Percentiles rank a stretch among this genome's conserved stretches.
phyloP scores from a whole-genome alignment of 2,113 vertebrate genomes.

The Cairina moschata region DNA sequence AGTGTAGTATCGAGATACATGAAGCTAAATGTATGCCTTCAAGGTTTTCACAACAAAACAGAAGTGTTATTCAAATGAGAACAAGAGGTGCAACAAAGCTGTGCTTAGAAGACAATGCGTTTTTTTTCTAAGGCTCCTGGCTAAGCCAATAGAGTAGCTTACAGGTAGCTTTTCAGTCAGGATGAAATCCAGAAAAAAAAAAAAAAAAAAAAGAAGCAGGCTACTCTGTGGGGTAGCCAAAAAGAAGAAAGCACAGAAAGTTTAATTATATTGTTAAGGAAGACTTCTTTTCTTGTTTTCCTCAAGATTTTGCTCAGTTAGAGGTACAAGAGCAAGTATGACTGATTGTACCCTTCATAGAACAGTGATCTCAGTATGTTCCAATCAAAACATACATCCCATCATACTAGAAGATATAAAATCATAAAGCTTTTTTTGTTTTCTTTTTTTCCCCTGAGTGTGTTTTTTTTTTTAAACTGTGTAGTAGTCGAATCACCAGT shows the following conservation, averaged over 20 bases:
- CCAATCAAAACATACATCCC: neutral
- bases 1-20: neutral
- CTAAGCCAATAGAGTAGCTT: neutral
- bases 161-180: neutral
- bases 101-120: neutral
- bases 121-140: neutral
- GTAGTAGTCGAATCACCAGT: neutral
- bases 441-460: neutral
- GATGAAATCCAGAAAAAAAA: neutral
- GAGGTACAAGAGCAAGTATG: neutral
- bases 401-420: neutral
- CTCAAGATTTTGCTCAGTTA: neutral
- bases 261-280: neutral
- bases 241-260: neutral
- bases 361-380: neutral
- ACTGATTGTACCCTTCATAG: neutral
- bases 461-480: neutral
- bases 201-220: neutral
- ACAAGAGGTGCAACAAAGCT: neutral
- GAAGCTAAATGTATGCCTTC: neutral
- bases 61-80: neutral
- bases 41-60: neutral
- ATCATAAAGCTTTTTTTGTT: neutral
- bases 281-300: neutral
- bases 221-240: neutral